Conservation (phyloP, 2,113 vertebrate genomes). For the Pluvianellus socialis region DNA sequence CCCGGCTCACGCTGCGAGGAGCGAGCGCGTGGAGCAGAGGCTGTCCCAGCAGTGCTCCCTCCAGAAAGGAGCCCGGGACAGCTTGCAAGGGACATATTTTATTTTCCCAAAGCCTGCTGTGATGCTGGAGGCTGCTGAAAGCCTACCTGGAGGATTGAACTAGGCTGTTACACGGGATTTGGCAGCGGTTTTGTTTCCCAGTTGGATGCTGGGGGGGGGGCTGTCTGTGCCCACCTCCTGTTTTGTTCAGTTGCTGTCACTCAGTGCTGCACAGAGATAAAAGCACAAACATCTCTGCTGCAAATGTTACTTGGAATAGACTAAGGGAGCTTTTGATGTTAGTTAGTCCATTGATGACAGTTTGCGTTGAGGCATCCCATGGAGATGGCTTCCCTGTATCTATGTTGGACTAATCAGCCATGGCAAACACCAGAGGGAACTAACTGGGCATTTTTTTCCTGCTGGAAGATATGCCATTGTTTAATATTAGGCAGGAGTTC, state of each 20-base stretch:
- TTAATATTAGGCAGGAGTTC: background rate
- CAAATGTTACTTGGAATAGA: background rate
- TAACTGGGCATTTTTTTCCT: background rate
- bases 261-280: background rate
- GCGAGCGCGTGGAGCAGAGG: background rate
- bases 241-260: background rate
- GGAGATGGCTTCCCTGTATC: background rate
- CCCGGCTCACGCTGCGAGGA: background rate
- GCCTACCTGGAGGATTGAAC: background rate
- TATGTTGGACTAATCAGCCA: background rate
- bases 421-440: background rate
- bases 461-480: constrained; percentile 8
- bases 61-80: background rate
- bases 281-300: background rate
- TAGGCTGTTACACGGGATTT: background rate
- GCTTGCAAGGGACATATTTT: fast-evolving
- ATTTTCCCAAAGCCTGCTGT: background rate
- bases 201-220: background rate
- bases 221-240: background rate
- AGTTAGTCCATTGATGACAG: background rate
- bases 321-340: background rate
- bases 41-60: background rate
- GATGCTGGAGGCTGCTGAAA: background rate
- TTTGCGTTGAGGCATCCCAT: background rate
- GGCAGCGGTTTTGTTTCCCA: background rate